Percentiles rank a stretch among this genome's conserved stretches.
phyloP scores from a whole-genome alignment of 2,888 invertebrate genomes.

The Hirtodrosophila confusa region DNA sequence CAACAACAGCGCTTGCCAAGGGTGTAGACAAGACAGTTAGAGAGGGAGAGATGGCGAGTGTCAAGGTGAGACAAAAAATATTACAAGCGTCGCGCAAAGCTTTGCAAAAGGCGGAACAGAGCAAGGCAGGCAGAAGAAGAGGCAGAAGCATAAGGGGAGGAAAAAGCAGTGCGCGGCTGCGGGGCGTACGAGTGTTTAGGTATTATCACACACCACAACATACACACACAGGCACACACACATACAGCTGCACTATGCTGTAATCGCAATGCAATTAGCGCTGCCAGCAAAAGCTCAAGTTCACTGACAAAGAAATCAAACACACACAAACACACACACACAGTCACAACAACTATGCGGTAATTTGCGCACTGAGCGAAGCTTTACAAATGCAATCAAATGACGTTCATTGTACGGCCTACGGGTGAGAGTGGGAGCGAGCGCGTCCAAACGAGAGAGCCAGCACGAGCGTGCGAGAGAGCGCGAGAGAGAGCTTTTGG shows the following conservation, averaged over 20 bases:
- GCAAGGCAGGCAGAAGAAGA: slow-evolving; percentile 23
- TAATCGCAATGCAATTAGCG: slow-evolving; percentile 80
- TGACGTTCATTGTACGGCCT: slow-evolving; percentile 61
- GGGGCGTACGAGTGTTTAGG: slow-evolving; percentile 39
- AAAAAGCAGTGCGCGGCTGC: slow-evolving; percentile 5
- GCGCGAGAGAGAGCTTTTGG: slow-evolving; percentile 12
- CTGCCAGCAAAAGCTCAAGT: slow-evolving; percentile 77
- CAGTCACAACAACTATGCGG: slow-evolving; percentile 50
- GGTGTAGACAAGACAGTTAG: slow-evolving; percentile 9
- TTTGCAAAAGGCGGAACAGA: slow-evolving; percentile 53
- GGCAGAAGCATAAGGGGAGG: background rate
- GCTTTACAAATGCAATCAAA: slow-evolving; percentile 78
- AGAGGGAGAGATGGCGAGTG: slow-evolving; percentile 4
- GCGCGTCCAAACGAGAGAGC: background rate
- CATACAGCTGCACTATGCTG: slow-evolving; percentile 56
- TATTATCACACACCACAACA: slow-evolving; percentile 64
- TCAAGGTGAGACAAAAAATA: slow-evolving; percentile 57
- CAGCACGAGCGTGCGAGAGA: slow-evolving; percentile 1
- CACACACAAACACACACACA: slow-evolving; percentile 32
- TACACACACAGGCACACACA: slow-evolving; percentile 9
- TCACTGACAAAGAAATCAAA: slow-evolving; percentile 79
- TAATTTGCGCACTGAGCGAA: slow-evolving; percentile 71
- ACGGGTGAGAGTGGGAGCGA: slow-evolving; percentile 14
- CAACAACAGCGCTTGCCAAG: slow-evolving; percentile 18
- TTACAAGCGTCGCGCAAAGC: slow-evolving; percentile 61